Base-by-base conservation (phyloP, 2,797 vertebrate genomes). In the Sebastes trivittatus region DNA sequence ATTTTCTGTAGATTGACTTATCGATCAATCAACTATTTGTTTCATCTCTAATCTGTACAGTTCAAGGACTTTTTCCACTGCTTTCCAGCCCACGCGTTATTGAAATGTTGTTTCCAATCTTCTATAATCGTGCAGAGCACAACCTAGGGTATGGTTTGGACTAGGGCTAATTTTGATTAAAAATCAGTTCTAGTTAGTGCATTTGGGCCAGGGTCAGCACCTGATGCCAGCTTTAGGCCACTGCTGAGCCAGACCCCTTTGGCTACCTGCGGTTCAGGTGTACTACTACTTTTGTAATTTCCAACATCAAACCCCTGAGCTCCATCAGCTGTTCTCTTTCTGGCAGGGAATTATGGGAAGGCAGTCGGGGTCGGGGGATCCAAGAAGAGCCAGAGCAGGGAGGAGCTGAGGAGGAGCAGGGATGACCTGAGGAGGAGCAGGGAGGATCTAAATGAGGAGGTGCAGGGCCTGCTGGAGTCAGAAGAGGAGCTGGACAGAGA, bases 341-440 rank as follows among this genome's bases (percentile, higher is more conserved):
- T 80, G 18, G 0, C 84, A 98, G 97, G 97, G 67, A 98, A 97
- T 87, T 94, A 94, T 70, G 97, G 97, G 22, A 98, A 98, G 90
- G 94, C 91, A 2, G 94, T 95, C 59, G 95, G 95, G 42, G 68
- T 92, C 58, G 86, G 88, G 60, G 96, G 92, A 83, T 81, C 87
- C 62, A 89, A 93, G 85, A 97, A 95, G 63, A 82, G 52, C 38
- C 88, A 91, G 74, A 94, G 79, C 76, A 89, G 1, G 27, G 93
- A 93, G 18, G 93, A 94, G 4, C 77, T 92, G 11, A 82, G 75
- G 16, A 80, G 46, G 56, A 94, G 90, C 75, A 85, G 86, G 11
- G 95, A 96, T 59, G 96, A 97, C 6, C 82, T 93, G 60, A 95
- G 92, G 70, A 86, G 77, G 42, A 90, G 83, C 34, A 92, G 93